Conservation (phyloP, 2,888 invertebrate genomes). For the Drosophila mettleri region DNA sequence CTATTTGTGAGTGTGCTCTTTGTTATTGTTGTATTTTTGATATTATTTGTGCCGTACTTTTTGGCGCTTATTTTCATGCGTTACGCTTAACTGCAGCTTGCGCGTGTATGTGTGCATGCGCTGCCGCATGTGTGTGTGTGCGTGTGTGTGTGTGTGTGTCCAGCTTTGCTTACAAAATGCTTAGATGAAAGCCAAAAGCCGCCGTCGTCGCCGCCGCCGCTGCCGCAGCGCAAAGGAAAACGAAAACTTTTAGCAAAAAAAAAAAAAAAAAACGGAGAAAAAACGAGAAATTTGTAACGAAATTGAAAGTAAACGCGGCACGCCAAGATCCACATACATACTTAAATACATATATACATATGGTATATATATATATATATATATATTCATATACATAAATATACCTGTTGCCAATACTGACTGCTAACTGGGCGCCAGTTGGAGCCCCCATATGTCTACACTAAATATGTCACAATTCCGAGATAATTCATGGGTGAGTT, state of each 20-base stretch:
- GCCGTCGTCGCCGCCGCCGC: constrained; percentile 15
- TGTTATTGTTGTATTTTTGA: constrained; percentile 5
- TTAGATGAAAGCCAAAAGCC: constrained; percentile 60
- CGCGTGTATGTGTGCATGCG: constrained; percentile 9
- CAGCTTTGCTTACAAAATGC: constrained; percentile 71
- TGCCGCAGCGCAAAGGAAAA: constrained; percentile 45
- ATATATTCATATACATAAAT: constrained; percentile 22
- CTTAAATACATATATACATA: constrained; percentile 14
- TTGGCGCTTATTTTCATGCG: constrained; percentile 69
- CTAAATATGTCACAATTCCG: constrained; percentile 83
- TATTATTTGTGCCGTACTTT: constrained; percentile 29
- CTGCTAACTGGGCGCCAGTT: constrained; percentile 33
- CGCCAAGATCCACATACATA: constrained; percentile 2
- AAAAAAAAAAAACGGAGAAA: constrained; percentile 16
- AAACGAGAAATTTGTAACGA: constrained; percentile 51
- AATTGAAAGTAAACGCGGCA: constrained; percentile 61
- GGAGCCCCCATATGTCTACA: constrained; percentile 40
- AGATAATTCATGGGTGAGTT: constrained; percentile 84
- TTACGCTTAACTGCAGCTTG: constrained; percentile 71
- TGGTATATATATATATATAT: constrained; percentile 5
- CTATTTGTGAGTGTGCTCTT: background rate
- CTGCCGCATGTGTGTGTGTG: constrained; percentile 9
- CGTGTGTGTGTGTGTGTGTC: constrained; percentile 27
- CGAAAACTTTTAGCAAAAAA: constrained; percentile 43
- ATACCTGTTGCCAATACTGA: constrained; percentile 15